Conservation (phyloP, 2,888 invertebrate genomes). For the Orthonevra nobilis region DNA sequence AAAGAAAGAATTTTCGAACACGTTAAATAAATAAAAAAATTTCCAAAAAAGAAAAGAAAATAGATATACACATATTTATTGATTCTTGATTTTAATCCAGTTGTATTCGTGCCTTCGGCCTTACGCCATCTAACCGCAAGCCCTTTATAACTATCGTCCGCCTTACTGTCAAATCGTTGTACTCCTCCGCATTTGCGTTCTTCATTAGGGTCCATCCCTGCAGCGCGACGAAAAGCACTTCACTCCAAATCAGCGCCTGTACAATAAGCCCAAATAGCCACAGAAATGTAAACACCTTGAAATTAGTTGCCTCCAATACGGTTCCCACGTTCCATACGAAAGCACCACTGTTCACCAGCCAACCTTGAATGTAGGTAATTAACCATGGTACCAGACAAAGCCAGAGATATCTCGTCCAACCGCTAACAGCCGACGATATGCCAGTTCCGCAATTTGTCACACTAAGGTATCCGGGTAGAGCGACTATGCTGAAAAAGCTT, state of each 20-base stretch:
- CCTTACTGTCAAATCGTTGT: slow-evolving; percentile 10
- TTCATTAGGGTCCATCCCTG: slow-evolving; percentile 72
- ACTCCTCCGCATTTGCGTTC: slow-evolving; percentile 71
- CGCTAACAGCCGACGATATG: slow-evolving; percentile 51
- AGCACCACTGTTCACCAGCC: slow-evolving; percentile 70
- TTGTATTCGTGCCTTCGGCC: background rate
- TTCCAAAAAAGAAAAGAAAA: background rate
- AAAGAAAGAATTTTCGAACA: too few species aligned
- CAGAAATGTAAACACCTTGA: slow-evolving; percentile 53
- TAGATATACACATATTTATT: too few species aligned
- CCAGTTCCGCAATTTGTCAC: slow-evolving; percentile 45
- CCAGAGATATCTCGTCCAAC: slow-evolving; percentile 72
- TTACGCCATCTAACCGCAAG: background rate
- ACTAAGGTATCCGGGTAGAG: slow-evolving; percentile 71
- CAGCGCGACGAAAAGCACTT: slow-evolving; percentile 71
- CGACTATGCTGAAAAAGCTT: slow-evolving; percentile 69
- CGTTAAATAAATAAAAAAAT: slow-evolving; percentile 8
- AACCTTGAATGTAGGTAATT: slow-evolving; percentile 71
- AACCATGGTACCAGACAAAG: slow-evolving; percentile 73
- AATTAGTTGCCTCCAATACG: slow-evolving; percentile 67
- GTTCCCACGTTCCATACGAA: slow-evolving; percentile 65
- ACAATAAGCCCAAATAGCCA: slow-evolving; percentile 60
- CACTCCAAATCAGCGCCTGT: slow-evolving; percentile 71
- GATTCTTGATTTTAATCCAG: background rate
- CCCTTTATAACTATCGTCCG: background rate